Evolutionary conservation across 2,888 invertebrate genomes (phyloP), one percentile per base, ranked within the genome.

Genomic region (Imbricaverruca yamaguchii): DNA sequence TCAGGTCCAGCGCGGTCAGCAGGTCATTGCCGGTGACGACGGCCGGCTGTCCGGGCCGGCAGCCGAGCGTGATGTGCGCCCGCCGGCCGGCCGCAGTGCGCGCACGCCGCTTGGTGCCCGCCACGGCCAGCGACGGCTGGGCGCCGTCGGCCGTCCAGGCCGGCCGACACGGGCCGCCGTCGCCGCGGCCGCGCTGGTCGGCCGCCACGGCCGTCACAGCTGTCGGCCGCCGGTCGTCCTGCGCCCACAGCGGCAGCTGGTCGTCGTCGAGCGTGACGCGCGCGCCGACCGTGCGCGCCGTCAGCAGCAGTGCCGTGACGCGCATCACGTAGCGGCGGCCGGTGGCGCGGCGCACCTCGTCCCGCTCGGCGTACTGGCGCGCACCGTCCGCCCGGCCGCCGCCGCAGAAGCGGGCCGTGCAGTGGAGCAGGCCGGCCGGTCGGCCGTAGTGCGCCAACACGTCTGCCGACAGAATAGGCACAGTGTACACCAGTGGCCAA

Each of bases 171-270:
- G 77, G 61, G 23, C n/a, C 59, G 12, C n/a, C 61, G 6, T 80
- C 80, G 23, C 80, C 53, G 69, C 86, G 87, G 82, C 80, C 82
- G 84, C 21, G 85, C 83, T 82, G 88, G 87, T 63, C 88, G 88
- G 85, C 88, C 87, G 80, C 85, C 85, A 82, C 88, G 88, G 56
- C 87, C 86, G n/a, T 89, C 89, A 82, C 89, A n/a, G 53, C 80
- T 86, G 63, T 89, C 89, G 55, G 90, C 90, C 80, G 88, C 89
- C 13, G 85, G 85, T 85, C 84, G 55, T 84, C 82, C 82, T 84
- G 83, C 57, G 85, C 85, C 85, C 86, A 87, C 13, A 87, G 82
- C 53, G 83, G 80, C 55, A 86, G 83, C 77, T 85, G 84, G 11
- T 85, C 83, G 10, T 84, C 82, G 25, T 83, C 84, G 10, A 88